A percentile compares a stretch with the other conserved stretches of the same genome.
phyloP scores from a whole-genome alignment of 2,113 vertebrate species.

The Psophia crepitans region DNA sequence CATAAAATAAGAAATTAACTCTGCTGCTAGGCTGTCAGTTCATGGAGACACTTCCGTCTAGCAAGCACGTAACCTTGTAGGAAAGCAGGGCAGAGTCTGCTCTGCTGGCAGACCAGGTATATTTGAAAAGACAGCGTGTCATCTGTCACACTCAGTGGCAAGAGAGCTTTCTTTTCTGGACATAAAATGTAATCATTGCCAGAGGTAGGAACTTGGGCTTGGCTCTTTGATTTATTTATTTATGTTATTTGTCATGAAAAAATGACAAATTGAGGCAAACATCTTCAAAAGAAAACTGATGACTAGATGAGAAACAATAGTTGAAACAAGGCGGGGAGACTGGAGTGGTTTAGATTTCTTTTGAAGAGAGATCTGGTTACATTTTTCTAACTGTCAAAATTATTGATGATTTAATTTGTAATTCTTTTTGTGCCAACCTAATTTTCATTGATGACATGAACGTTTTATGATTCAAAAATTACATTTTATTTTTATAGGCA shows the following conservation, averaged over 20 bases:
- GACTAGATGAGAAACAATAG: neutral
- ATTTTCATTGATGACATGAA: conserved; percentile 7
- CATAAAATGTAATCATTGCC: neutral
- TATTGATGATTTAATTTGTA: conserved; percentile 38
- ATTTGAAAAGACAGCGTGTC: neutral
- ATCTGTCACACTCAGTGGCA: neutral
- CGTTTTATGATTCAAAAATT: conserved; percentile 6
- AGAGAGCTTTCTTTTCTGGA: neutral
- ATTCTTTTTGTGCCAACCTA: conserved; percentile 21
- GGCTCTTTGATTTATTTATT: neutral
- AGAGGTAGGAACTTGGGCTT: neutral
- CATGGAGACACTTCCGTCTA: neutral
- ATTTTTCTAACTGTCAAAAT: conserved; percentile 1
- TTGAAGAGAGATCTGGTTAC: neutral
- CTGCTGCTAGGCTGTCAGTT: neutral
- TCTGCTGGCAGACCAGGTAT: neutral
- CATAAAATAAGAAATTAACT: neutral
- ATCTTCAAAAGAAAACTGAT: neutral
- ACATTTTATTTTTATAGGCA: neutral
- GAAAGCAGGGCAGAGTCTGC: neutral
- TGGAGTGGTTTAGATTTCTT: neutral
- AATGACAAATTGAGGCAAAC: neutral
- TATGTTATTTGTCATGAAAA: conserved; percentile 17
- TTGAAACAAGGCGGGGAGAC: neutral
- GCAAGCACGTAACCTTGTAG: neutral